These are phyloP conservation scores for Temnothorax unifasciatus DNA, from an alignment of 2,888 invertebrate genomes.

Conservation along the genomic window DNA sequence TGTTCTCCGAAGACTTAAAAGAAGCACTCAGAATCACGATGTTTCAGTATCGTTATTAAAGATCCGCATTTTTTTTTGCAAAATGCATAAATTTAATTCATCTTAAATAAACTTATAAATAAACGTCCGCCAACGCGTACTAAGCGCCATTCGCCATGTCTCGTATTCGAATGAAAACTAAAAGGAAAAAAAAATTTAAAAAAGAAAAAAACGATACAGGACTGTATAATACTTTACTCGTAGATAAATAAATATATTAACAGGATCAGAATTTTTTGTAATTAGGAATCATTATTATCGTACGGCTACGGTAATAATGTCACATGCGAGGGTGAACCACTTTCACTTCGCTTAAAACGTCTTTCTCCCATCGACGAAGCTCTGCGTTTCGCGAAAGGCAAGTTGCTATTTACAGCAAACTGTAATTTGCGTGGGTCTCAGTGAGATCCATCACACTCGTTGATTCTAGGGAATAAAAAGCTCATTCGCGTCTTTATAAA, in stretches of 20 bases:
- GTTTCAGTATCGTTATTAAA: slow-evolving; percentile 36
- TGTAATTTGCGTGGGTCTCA: not conserved
- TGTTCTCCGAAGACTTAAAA: slow-evolving; percentile 35
- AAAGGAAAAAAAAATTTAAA: slow-evolving; percentile 22
- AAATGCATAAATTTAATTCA: slow-evolving; percentile 37
- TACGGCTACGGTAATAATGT: not conserved
- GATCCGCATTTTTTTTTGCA: slow-evolving; percentile 16
- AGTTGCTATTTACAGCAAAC: not conserved
- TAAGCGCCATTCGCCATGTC: slow-evolving; percentile 34
- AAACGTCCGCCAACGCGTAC: slow-evolving; percentile 36
- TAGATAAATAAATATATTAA: not conserved
- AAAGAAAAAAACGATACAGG: slow-evolving; percentile 11
- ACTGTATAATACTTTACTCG: not conserved
- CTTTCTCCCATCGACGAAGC: not conserved
- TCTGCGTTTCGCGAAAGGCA: slow-evolving; percentile 10
- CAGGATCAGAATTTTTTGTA: slow-evolving; percentile 17
- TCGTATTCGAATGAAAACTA: slow-evolving; percentile 1
- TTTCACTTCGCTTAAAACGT: slow-evolving; percentile 11
- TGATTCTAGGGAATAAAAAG: not conserved
- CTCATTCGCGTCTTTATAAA: slow-evolving; percentile 16
- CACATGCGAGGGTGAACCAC: not conserved
- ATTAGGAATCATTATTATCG: not conserved
- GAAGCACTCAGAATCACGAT: slow-evolving; percentile 34
- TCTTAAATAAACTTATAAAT: slow-evolving; percentile 39
- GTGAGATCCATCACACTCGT: not conserved